Evolutionary conservation across 2,888 invertebrate species (phyloP), one percentile per base, ranked within the genome.

Genomic region (Gisinianus flammeolus): DNA sequence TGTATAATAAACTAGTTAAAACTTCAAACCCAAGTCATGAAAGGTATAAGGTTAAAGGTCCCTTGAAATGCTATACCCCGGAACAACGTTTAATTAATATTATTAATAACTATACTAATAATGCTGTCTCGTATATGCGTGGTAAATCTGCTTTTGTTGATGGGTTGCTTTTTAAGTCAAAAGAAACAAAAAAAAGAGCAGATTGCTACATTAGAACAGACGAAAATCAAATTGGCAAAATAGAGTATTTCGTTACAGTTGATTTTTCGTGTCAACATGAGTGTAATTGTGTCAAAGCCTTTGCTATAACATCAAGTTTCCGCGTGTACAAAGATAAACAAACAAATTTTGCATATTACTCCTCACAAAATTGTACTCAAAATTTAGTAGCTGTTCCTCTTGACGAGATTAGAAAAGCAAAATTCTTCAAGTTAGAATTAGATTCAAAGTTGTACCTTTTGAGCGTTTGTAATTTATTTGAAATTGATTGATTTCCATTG

Each of bases 401-500:
- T 26, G 4, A 24, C 5, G 26, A 64, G 22, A 5, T 64, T 5
- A 24, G 24, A 24, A 12, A 2, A 5, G 4, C 8, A 24, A 64
- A 64, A 24, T 64, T 64, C 26, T 64, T 22, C 26, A 64, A 22
- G 12, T 12, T 64, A 6, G 4, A 64, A 22, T 64, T 64, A 24
- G 26, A 26, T 12, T 22, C n/a, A 12, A 5, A 26, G 3, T 24
- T 26, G 22, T 64, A 64, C 12, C 26, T 64, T 24, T 5, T 64
- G 2, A 4, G 26, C 5, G 5, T 64, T 4, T 26, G 24, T 26
- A 64, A 64, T 26, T 24, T 64, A 26, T n/a, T 64, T 24, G 62
- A 64, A 64, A 26, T 26, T 64, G 26, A 64, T 24, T 64, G 44
- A 44, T n/a, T n/a, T n/a, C n/a, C n/a, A n/a, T n/a, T n/a, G n/a